Evolutionary conservation across 2,888 invertebrate genomes (phyloP).

Genomic region (Tortrix viridana): DNA sequence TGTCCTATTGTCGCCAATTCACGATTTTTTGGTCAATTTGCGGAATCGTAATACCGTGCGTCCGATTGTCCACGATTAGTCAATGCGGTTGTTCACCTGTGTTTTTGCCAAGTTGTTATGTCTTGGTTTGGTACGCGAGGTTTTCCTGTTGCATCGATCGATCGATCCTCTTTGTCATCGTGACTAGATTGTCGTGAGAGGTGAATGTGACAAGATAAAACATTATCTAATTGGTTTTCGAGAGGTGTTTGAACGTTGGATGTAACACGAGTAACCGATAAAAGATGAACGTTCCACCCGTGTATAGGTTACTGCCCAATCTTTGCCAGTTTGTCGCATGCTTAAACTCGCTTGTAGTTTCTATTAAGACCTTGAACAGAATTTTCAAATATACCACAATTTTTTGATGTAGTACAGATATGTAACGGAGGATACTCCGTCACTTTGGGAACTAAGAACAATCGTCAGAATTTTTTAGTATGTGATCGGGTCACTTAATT

Average conservation of each 20-base stretch:
- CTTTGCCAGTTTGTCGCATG: too few species aligned
- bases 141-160: constrained; percentile 26
- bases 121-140: constrained; percentile 18
- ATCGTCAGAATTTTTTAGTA: too few species aligned
- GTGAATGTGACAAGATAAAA: constrained; percentile 27
- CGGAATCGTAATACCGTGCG: constrained; percentile 39
- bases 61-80: constrained; percentile 23
- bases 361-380: too few species aligned
- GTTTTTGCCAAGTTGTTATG: constrained; percentile 19
- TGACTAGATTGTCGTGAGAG: constrained; percentile 30
- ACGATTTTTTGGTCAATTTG: constrained; percentile 41
- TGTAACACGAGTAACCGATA: constrained; percentile 9
- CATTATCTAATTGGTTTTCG: constrained; percentile 25
- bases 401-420: too few species aligned
- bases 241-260: constrained; percentile 4
- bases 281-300: neutral
- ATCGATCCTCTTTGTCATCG: constrained; percentile 27
- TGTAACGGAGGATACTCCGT: too few species aligned
- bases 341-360: too few species aligned
- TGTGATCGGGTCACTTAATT: too few species aligned
- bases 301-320: too few species aligned
- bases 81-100: constrained; percentile 31
- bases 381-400: too few species aligned
- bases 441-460: too few species aligned
- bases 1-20: constrained; percentile 36